Evolutionary conservation across 1,140 invertebrate species (phyloP).

Genomic region (Orchestia grillus): DNA sequence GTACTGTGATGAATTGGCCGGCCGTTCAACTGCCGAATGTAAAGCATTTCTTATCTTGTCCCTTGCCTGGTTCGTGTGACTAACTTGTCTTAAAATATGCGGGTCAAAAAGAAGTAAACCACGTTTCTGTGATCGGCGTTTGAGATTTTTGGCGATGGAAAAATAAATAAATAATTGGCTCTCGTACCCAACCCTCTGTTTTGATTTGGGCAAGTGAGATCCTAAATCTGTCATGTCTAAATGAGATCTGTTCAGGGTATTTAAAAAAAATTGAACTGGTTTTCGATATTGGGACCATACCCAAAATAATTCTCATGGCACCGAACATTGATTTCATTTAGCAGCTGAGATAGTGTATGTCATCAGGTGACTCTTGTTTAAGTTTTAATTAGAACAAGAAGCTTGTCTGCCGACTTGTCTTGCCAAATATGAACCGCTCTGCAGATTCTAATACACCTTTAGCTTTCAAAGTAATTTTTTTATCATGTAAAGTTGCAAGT

Average conservation of each 20-base stretch:
- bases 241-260: background rate
- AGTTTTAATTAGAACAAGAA: background rate
- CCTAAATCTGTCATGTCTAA: background rate
- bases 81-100: background rate
- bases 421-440: background rate
- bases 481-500: background rate
- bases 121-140: background rate
- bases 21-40: no score
- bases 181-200: background rate
- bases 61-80: background rate
- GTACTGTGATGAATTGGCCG: background rate
- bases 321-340: background rate
- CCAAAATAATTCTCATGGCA: background rate
- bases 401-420: background rate
- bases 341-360: background rate
- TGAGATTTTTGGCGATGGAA: background rate
- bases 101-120: background rate
- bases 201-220: background rate
- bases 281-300: background rate
- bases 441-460: background rate
- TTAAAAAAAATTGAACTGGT: background rate
- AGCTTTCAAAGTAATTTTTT: background rate
- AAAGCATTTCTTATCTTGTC: background rate
- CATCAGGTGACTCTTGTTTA: conserved; percentile 1
- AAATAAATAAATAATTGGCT: background rate